These are phyloP conservation scores for Drosophila cognata DNA, from an alignment of 2,888 invertebrate species.

Conservation along the genomic window DNA sequence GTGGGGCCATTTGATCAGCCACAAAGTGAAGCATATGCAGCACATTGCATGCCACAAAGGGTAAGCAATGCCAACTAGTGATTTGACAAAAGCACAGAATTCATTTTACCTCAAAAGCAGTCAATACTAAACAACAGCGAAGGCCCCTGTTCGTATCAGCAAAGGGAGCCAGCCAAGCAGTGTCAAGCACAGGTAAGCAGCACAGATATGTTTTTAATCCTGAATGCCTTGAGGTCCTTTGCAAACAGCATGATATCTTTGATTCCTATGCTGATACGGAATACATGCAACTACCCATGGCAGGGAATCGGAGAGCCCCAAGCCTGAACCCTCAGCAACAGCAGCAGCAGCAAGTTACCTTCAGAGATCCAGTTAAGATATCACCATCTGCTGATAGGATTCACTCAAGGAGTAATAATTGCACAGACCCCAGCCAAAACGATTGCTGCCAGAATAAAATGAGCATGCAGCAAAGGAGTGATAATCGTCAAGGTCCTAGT, in stretches of 20 bases:
- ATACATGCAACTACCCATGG: constrained; percentile 19
- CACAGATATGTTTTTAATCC: neutral
- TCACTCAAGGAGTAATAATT: neutral
- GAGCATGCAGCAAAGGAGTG: neutral
- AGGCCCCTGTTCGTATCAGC: neutral
- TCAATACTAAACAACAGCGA: constrained; percentile 4
- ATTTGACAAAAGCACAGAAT: neutral
- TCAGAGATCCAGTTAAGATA: neutral
- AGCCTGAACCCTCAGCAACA: neutral
- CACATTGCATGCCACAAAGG: constrained; percentile 14
- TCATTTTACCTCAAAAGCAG: constrained; percentile 4
- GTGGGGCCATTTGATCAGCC: constrained; percentile 3
- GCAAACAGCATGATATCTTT: neutral
- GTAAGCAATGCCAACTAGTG: constrained; percentile 10
- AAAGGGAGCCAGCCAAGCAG: neutral
- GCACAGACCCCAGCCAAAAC: neutral
- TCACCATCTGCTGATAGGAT: neutral
- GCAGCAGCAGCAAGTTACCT: constrained; percentile 15
- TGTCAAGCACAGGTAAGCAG: constrained; percentile 20
- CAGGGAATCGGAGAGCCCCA: neutral
- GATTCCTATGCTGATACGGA: constrained; percentile 19
- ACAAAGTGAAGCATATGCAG: constrained; percentile 4
- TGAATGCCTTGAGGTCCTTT: neutral
- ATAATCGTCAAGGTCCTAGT: neutral
- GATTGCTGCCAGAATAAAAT: neutral